A percentile compares a stretch with the other conserved stretches of the same genome.
phyloP scores from a whole-genome alignment of 1,140 invertebrate genomes.

The Aphis craccivora region DNA sequence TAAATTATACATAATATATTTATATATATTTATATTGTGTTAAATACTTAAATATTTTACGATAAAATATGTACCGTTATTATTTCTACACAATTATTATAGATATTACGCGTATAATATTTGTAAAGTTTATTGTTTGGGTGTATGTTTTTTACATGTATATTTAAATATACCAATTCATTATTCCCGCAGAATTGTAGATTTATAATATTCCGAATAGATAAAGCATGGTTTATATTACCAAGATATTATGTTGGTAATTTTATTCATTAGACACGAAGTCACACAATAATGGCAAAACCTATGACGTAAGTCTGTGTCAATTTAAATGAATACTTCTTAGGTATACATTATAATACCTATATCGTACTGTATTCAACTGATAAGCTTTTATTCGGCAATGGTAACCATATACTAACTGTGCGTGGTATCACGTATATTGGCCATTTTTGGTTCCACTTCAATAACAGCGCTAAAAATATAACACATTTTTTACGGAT shows the following conservation, averaged over 20 bases:
- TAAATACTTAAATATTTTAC: not conserved
- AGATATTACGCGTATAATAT: not conserved
- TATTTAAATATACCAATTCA: not conserved
- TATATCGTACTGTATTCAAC: not conserved
- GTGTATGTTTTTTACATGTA: not conserved
- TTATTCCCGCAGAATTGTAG: not conserved
- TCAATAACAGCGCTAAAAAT: not conserved
- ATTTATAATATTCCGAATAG: not conserved
- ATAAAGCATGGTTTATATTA: not conserved
- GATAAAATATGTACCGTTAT: too few relatives aligned
- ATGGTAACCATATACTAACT: not conserved
- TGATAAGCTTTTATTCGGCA: constrained; percentile 7
- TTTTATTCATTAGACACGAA: constrained; percentile 14
- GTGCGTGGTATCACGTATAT: not conserved
- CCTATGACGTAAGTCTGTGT: not conserved
- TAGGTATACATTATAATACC: not conserved
- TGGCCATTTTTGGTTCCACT: not conserved
- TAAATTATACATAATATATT: not conserved
- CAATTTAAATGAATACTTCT: not conserved
- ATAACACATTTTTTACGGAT: not conserved
- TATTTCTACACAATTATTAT: not conserved
- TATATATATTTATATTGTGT: not conserved
- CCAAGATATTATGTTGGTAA: not conserved
- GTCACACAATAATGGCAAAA: not conserved
- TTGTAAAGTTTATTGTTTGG: not conserved